Percentiles rank a stretch among this genome's conserved stretches.
These are phyloP conservation scores for Hydroisotoma schaefferi DNA, from an alignment of 2,888 invertebrate genomes.

Conservation along the genomic window DNA sequence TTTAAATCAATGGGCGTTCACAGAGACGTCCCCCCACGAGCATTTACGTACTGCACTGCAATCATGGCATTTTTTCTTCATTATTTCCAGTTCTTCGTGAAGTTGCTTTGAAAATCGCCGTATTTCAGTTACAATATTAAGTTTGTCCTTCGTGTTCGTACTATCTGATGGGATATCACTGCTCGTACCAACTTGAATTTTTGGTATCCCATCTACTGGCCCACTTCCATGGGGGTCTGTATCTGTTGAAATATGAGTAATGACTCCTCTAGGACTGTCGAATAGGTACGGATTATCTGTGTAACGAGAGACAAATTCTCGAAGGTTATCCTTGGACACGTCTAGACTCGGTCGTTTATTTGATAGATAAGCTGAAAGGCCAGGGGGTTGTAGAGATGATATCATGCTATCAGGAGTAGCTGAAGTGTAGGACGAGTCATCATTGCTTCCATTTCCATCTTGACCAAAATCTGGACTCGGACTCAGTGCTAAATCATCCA, in stretches of 20 bases:
- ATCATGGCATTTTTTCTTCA: slow-evolving; percentile 42
- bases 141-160: slow-evolving; percentile 11
- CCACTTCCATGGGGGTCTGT: slow-evolving; percentile 6
- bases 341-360: slow-evolving; percentile 47
- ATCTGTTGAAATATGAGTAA: slow-evolving; percentile 39
- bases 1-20: slow-evolving; percentile 19
- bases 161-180: slow-evolving; percentile 8
- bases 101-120: slow-evolving; percentile 48
- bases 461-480: slow-evolving; percentile 1
- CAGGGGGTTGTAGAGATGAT: slow-evolving; percentile 4
- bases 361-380: slow-evolving; percentile 11
- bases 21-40: slow-evolving; percentile 46
- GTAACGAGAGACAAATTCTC: slow-evolving; percentile 81
- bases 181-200: background rate
- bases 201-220: background rate
- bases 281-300: slow-evolving; percentile 81
- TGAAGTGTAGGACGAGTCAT: background rate
- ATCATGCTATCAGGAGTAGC: slow-evolving; percentile 10
- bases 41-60: slow-evolving; percentile 43
- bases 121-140: slow-evolving; percentile 48
- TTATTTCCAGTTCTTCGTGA: slow-evolving; percentile 47
- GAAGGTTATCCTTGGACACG: slow-evolving; percentile 71
- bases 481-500: slow-evolving; percentile 9
- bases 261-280: slow-evolving; percentile 56
- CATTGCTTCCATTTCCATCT: background rate